Evolutionary conservation across 2,113 vertebrate genomes (phyloP), one percentile per base, ranked within the genome.

Genomic region (Anthoscopus minutus): DNA sequence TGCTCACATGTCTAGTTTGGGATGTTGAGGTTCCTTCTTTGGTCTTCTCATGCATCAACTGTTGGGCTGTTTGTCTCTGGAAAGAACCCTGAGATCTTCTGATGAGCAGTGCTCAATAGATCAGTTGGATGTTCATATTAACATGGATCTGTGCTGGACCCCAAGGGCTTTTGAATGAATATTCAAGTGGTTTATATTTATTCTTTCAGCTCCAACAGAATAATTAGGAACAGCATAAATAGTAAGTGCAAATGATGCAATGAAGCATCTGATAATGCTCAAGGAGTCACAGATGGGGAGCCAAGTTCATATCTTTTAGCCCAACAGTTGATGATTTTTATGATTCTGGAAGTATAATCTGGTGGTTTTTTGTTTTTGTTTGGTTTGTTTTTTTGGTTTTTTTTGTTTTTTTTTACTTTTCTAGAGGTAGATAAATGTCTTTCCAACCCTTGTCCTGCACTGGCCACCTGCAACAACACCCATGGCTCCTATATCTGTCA

Each of bases 361-460:
- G 19, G 42, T 13, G 15, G 5, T 15, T 42, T 86, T 82, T 73
- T 93, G 25, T 6, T 47, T 33, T 53, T 16, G 8, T 37, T 62
- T 23, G 12, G n/a, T 93, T 87, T 74, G 7, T 37, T 81, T 50
- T 92, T 84, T 74, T 91, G n/a, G n/a, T n/a, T n/a, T n/a, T n/a
- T n/a, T 93, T 87, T 74, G 7, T 37, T 81, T 50, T 92, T 84
- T 74, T 91, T 84, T 88, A 51, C 45, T 89, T 92, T 94, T 50
- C 22, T 96, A 99, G 99, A 99, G 97, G 92, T 98, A 91, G 97
- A 99, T 38, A 99, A 99, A 95, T 99, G 99, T 93, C 96, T 98
- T 92, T 98, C 86, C 24, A 97, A 97, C 50, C 99, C 98, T 53
- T 99, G 99, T 86, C 99, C 99, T 12, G 62, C 94, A 0, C 96